These are phyloP conservation scores for Morone chrysops DNA, from an alignment of 2,113 vertebrate species.

Conservation along the genomic window DNA sequence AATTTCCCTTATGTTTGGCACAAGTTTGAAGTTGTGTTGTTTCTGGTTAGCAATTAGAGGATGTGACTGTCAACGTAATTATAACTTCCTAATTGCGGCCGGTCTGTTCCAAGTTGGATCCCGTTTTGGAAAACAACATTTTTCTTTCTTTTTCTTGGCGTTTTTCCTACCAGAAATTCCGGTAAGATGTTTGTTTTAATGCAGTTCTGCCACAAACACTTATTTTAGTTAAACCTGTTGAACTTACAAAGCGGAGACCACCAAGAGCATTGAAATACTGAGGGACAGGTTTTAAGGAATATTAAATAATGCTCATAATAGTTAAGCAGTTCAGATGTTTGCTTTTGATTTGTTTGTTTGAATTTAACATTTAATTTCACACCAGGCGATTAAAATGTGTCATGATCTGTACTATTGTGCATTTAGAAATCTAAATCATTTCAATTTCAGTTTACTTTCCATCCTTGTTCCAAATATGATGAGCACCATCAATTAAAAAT, in stretches of 20 bases:
- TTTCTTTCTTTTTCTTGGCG: constrained; percentile 16
- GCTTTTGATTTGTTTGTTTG: not conserved
- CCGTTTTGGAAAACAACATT: constrained; percentile 38
- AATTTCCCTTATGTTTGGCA: constrained; percentile 58
- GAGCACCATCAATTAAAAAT: no score
- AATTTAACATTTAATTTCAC: not conserved
- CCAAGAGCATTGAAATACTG: not conserved
- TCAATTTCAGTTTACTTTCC: not conserved
- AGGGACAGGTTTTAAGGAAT: not conserved
- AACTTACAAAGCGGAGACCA: not conserved
- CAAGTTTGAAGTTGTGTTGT: constrained; percentile 41
- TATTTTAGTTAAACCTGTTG: constrained; percentile 35
- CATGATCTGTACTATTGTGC: not conserved
- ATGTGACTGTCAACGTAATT: constrained; percentile 65
- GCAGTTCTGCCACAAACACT: constrained; percentile 4
- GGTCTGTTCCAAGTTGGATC: constrained; percentile 46
- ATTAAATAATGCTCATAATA: not conserved
- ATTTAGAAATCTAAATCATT: no score
- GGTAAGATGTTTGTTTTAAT: constrained; percentile 32
- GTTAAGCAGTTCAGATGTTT: constrained; percentile 30
- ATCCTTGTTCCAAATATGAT: no score
- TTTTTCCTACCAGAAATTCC: constrained; percentile 40
- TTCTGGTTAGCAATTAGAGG: constrained; percentile 65
- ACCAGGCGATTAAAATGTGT: not conserved
- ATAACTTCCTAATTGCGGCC: constrained; percentile 66